Base-by-base conservation (phyloP, 2,888 invertebrate species). In the Physocephala rufipes region DNA sequence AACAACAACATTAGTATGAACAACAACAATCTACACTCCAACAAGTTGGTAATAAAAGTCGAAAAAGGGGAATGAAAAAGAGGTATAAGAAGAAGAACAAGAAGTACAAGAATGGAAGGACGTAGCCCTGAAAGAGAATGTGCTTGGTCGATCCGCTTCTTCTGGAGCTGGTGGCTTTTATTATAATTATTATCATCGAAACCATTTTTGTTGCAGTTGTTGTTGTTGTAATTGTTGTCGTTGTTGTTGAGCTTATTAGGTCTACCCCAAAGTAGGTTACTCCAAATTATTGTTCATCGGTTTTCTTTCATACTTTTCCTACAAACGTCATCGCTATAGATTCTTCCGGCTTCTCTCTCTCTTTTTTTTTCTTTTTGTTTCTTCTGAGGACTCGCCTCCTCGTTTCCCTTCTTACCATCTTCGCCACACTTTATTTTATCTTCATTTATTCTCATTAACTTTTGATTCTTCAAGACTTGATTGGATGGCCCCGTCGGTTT, bases 241-340 rank as follows among this genome's bases (percentile, higher is more conserved):
- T 36, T 36, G 36, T 36, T 36, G 36, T 36, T 36, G 26, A 15
- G 59, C 12, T 63, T 71, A 7, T 36, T 36, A 36, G 36, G 36
- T 36, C 67, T 68, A 67, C 71, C 71, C 68, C 64, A 71, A 67
- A 62, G 66, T 67, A 71, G 67, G 71, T 67, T 66, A 49, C 16
- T 16, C 19, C 24, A 30, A 62, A 21, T 36, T 63, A 15, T 61
- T n/a, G 15, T 47, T 61, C 66, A 16, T 28, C 26, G 36, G 9
- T 36, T 4, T 9, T 36, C 36, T 36, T 36, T 1, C 21, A 9
- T 19, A 21, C 5, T 53, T n/a, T 19, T 12, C 15, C 49, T 3
- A n/a, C 15, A 3, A 7, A 1, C 53, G 59, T 61, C 26, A 61
- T 61, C 61, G 21, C 47, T 36, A n/a, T n/a, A n/a, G n/a, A n/a